Evolutionary conservation across 2,797 vertebrate species (phyloP), one percentile per base, ranked within the genome.

Genomic region (Cacajao melanocephalus): DNA sequence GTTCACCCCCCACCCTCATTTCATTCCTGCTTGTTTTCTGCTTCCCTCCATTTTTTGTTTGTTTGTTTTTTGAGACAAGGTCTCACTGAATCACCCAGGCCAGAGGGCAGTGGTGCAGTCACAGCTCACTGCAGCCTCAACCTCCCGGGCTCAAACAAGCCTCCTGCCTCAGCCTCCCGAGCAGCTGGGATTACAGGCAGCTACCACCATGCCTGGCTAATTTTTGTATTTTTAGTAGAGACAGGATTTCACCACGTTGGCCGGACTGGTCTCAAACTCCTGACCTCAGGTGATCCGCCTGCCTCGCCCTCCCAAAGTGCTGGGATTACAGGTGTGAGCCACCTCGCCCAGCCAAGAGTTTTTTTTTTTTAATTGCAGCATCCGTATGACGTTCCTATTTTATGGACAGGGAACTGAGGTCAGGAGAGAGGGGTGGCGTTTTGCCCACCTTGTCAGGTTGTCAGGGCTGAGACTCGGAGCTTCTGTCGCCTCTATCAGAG

Each of bases 1-100:
- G 0, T 28, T 22, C 64, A 48, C 41, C 11, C 13, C 39, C 0
- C 2, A 6, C 26, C 22, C 30, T n/a, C 15, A 64, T 14, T 4
- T n/a, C 61, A 41, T 19, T 15, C n/a, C 36, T 50, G 5, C 55
- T n/a, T 46, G 4, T 64, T 48, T 61, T 72, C 36, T 92, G 11
- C 61, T 33, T 46, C 30, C 57, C 28, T 44, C 17, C 3, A 1
- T 26, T 39, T 33, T n/a, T 70, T n/a, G 17, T 70, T 33, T 33
- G 28, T 72, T 72, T 72, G 36, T 72, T 72, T 39, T 39, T 67
- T 19, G 15, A 67, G 61, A n/a, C 30, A 67, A 33, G 30, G 30
- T 64, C 61, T 67, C 58, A 30, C 58, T 61, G 30, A n/a, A 7
- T 67, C 30, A 67, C 33, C 61, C 30, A 67, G 61, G 30, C 30